Evolutionary conservation across 1,140 invertebrate genomes (phyloP), one percentile per base, ranked within the genome.

Genomic region (Anthonomus grandis): DNA sequence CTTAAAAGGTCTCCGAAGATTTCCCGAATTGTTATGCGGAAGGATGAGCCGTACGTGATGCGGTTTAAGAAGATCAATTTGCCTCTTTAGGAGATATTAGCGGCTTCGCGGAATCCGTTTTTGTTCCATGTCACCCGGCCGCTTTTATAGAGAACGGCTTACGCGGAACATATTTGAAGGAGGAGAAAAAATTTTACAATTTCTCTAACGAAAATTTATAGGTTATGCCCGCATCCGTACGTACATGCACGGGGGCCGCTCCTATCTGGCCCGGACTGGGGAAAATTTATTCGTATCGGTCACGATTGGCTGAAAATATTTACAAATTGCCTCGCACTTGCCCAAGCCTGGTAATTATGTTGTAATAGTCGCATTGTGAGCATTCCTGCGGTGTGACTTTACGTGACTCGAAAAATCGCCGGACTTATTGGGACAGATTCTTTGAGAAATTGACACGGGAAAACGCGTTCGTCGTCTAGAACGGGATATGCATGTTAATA

Each of bases 41-140:
- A 54, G 51, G 51, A 54, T 54, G 51, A 45, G 51, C 19, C 18
- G 23, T 19, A 55, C 52, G 52, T 55, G 52, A 55, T 46, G 22
- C 42, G 52, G 25, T 38, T 55, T 34, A 55, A 55, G 52, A 54
- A 21, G 51, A 55, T 46, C 42, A 55, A 46, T 55, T 55, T 46
- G 34, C 42, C 42, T 37, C 25, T 46, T 55, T 46, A 44, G 42
- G 42, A 37, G 19, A 34, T 46, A 55, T 24, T 46, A 18, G 6
- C 24, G 13, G 36, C 25, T 55, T 13, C 25, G 5, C 13, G 21
- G 44, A 46, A 55, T 36, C 39, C 18, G 19, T 10, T 24, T 31
- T 47, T 47, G 5, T 47, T 31, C n/a, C 19, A 45, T 10, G 18
- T 44, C 19, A 44, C 23, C 10, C 10, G 41, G 12, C 31, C 31